Evolutionary conservation across 2,113 vertebrate genomes (phyloP).

Genomic region (Oncorhynchus gorbuscha): DNA sequence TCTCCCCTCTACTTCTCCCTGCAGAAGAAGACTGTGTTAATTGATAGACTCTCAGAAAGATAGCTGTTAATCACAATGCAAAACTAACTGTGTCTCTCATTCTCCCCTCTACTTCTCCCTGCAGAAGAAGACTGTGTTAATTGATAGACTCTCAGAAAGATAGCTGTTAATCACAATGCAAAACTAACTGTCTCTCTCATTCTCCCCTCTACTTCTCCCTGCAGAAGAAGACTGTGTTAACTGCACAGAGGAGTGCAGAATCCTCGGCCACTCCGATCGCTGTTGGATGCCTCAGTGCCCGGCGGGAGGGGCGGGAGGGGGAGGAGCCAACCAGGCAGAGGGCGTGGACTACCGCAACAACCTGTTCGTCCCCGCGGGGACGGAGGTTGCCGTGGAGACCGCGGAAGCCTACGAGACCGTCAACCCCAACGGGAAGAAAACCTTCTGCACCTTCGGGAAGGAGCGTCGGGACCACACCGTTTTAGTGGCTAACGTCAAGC

Average conservation of each 20-base stretch:
- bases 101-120: slow-evolving; percentile 19
- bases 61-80: neutral
- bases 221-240: slow-evolving; percentile 98
- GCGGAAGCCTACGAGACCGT: slow-evolving; percentile 93
- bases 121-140: slow-evolving; percentile 98
- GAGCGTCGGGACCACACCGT: slow-evolving; percentile 98
- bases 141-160: too few relatives aligned
- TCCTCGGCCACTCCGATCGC: slow-evolving; percentile 98
- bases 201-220: slow-evolving; percentile 19
- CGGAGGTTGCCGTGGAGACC: slow-evolving; percentile 90
- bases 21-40: slow-evolving; percentile 98
- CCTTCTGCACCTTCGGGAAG: slow-evolving; percentile 99
- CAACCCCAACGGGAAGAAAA: slow-evolving; percentile 97
- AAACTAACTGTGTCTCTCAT: neutral
- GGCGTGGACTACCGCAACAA: slow-evolving; percentile 98
- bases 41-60: slow-evolving; percentile 57
- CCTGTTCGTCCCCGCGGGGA: slow-evolving; percentile 93
- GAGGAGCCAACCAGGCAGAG: slow-evolving; percentile 86
- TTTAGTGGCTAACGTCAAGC: slow-evolving; percentile 98
- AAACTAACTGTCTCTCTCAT: neutral
- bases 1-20: slow-evolving; percentile 19
- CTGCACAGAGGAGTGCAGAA: slow-evolving; percentile 97
- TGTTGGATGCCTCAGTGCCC: slow-evolving; percentile 99
- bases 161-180: neutral
- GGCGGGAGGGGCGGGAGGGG: slow-evolving; percentile 67